These are phyloP conservation scores for Hyles lineata DNA, from an alignment of 2,888 invertebrate species.

Conservation along the genomic window DNA sequence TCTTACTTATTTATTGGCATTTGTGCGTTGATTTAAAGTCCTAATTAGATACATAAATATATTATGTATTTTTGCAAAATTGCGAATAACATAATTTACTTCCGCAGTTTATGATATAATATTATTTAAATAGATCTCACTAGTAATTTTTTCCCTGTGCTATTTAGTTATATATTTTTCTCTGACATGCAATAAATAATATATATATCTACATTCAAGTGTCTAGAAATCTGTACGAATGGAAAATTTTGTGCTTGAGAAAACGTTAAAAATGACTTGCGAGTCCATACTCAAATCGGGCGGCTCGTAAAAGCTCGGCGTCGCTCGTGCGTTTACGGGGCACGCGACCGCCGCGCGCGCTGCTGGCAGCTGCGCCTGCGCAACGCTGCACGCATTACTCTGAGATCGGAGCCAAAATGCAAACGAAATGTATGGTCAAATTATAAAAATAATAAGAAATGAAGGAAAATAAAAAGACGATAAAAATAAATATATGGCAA, in stretches of 20 bases:
- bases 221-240: background rate
- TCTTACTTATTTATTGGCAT: conserved; percentile 4
- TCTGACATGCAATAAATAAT: background rate
- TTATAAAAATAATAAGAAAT: background rate
- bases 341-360: conserved; percentile 78
- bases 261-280: conserved; percentile 1
- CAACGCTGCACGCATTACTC: background rate
- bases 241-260: background rate
- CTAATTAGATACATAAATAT: background rate
- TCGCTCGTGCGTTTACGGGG: conserved; percentile 69
- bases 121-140: too few relatives aligned
- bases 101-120: too few relatives aligned
- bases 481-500: conserved; percentile 2
- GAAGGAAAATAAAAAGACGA: background rate
- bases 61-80: background rate
- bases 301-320: conserved; percentile 64
- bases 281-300: background rate
- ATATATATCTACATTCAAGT: background rate
- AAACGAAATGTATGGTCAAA: background rate
- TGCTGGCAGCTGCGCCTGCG: conserved; percentile 54
- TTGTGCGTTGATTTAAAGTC: background rate
- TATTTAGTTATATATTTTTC: too few relatives aligned
- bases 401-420: background rate
- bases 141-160: too few relatives aligned
- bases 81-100: too few relatives aligned